phyloP scores from a whole-genome alignment of 2,888 invertebrate genomes.

The Dicroscelio sp. region DNA sequence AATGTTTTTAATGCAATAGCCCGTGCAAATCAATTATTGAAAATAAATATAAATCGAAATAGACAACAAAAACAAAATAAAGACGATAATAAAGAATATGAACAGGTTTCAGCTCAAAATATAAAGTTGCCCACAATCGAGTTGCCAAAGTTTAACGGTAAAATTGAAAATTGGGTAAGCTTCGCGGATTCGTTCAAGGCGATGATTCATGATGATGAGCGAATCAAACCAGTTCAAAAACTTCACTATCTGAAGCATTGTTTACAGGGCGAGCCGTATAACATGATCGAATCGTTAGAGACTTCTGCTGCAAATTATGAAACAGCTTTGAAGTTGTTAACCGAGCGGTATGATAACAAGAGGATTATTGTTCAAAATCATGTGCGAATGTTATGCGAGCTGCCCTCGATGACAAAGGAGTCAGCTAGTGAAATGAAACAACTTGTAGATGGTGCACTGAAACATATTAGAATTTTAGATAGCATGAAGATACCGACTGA shows the following conservation, averaged over 20 bases:
- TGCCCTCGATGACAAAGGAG: slow-evolving; percentile 41
- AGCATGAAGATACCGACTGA: background rate
- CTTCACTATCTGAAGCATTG: slow-evolving; percentile 54
- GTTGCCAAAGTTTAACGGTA: slow-evolving; percentile 7
- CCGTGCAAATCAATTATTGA: background rate
- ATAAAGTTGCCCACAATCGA: slow-evolving; percentile 6
- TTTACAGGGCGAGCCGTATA: slow-evolving; percentile 34
- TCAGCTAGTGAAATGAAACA: slow-evolving; percentile 36
- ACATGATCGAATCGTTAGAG: slow-evolving; percentile 56
- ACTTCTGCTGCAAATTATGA: slow-evolving; percentile 47
- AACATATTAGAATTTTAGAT: slow-evolving; percentile 20
- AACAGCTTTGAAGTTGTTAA: slow-evolving; percentile 21
- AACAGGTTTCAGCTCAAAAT: background rate
- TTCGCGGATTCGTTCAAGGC: slow-evolving; percentile 72
- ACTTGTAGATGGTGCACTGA: background rate
- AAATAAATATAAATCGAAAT: background rate
- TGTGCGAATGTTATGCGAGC: slow-evolving; percentile 55
- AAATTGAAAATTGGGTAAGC: slow-evolving; percentile 10
- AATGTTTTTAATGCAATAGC: too few species aligned
- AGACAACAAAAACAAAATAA: background rate
- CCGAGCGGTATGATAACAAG: slow-evolving; percentile 47
- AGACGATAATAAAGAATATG: background rate
- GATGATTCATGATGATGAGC: slow-evolving; percentile 66
- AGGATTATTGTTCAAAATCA: slow-evolving; percentile 55
- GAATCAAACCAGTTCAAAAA: slow-evolving; percentile 71